A percentile compares a stretch with the other conserved stretches of the same genome.
These are phyloP conservation scores for Pangasius larnaudii DNA, from an alignment of 2,797 vertebrate genomes.

Conservation along the genomic window DNA sequence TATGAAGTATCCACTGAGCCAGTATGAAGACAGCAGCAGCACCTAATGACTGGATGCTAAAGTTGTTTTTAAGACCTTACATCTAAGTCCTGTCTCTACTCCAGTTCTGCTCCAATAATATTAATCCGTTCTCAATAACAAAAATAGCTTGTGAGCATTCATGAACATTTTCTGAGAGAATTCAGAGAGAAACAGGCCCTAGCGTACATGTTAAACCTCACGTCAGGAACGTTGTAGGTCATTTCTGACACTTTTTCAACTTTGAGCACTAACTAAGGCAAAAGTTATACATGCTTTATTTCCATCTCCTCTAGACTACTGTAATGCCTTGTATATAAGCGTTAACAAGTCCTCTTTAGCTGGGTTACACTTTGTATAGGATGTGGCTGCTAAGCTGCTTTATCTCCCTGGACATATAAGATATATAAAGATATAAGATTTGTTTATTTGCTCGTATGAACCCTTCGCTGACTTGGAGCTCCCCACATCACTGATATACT, in stretches of 20 bases:
- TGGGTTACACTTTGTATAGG: not conserved
- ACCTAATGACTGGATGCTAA: not conserved
- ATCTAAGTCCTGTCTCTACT: not conserved
- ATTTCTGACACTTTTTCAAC: not conserved
- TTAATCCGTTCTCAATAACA: not conserved
- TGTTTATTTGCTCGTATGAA: not conserved
- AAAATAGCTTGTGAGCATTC: not conserved
- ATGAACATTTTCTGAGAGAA: not conserved
- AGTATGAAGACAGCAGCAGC: not conserved
- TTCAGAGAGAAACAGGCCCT: not conserved
- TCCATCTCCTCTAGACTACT: not conserved
- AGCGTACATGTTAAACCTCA: not conserved
- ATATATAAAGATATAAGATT: not conserved
- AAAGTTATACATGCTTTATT: not conserved
- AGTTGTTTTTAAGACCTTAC: not conserved
- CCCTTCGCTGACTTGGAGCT: not conserved
- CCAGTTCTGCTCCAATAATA: not conserved
- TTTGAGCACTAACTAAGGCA: not conserved
- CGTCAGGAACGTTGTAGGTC: not conserved
- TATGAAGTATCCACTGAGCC: not conserved
- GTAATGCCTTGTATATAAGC: not conserved
- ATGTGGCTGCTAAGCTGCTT: not conserved
- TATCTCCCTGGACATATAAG: not conserved
- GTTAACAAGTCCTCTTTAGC: not conserved
- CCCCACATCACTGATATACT: not conserved